Conservation (phyloP, 92 coral and sea anemone species). For the Anthopleura xanthogrammica region DNA sequence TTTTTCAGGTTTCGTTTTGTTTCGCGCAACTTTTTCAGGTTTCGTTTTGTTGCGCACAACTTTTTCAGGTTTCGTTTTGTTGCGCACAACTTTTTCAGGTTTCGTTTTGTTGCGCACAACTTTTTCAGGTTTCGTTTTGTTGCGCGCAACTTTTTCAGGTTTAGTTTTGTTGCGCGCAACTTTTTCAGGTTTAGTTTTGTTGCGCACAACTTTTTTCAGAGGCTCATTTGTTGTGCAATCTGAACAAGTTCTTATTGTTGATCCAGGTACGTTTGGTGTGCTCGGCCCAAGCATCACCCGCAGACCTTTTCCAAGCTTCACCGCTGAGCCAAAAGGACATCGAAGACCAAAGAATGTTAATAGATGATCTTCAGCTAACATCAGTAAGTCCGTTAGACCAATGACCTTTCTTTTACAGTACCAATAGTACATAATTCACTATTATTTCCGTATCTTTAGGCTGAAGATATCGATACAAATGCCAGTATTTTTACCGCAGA, state of each 20-base stretch:
- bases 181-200: too few relatives aligned
- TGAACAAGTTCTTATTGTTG: background rate
- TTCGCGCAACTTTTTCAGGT: background rate
- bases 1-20: background rate
- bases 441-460: conserved; percentile 41
- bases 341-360: conserved; percentile 75
- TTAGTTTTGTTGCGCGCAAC: background rate
- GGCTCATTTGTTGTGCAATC: too few relatives aligned
- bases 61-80: background rate
- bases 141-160: background rate
- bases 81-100: background rate
- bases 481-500: conserved; percentile 97
- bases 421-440: background rate
- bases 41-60: background rate
- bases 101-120: background rate
- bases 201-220: too few relatives aligned
- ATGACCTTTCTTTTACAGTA: background rate
- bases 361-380: conserved; percentile 82
- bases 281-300: conserved; percentile 81
- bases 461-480: conserved; percentile 53
- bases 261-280: conserved; percentile 85
- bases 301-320: conserved; percentile 80
- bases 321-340: conserved; percentile 71
- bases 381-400: conserved; percentile 44
- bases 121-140: background rate